Conservation (phyloP, 2,888 invertebrate species). For the Hartigia nigra region DNA sequence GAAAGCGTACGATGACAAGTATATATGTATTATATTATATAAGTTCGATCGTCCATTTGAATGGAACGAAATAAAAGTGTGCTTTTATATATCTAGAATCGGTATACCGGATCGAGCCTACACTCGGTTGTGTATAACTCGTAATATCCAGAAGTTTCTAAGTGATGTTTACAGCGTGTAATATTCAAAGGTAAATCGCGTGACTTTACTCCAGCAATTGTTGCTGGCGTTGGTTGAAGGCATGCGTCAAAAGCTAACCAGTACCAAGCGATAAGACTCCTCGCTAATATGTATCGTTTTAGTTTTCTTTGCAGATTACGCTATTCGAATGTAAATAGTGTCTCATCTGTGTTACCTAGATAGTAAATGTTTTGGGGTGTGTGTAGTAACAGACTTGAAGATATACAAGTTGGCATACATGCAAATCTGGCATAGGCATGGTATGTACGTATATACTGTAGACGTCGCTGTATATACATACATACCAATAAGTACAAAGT, state of each 20-base stretch:
- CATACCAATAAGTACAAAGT: background rate
- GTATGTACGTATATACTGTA: background rate
- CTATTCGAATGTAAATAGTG: background rate
- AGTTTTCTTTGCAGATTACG: background rate
- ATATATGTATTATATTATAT: background rate
- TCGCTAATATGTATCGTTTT: background rate
- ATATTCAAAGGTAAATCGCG: background rate
- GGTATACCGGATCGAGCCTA: background rate
- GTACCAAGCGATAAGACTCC: background rate
- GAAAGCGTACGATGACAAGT: background rate
- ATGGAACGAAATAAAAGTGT: background rate
- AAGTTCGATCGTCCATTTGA: background rate
- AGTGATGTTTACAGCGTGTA: background rate
- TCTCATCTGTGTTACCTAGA: background rate
- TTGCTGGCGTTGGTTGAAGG: background rate
- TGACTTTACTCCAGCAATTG: background rate
- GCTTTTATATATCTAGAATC: background rate
- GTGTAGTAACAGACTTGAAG: background rate
- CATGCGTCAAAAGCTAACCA: background rate
- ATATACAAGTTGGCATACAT: background rate
- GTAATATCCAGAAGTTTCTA: constrained; percentile 4
- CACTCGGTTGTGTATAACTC: background rate
- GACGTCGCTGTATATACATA: background rate
- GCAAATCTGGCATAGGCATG: background rate
- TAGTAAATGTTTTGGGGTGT: background rate